phyloP scores from a whole-genome alignment of 2,797 vertebrate species.

The Eulemur coronatus region DNA sequence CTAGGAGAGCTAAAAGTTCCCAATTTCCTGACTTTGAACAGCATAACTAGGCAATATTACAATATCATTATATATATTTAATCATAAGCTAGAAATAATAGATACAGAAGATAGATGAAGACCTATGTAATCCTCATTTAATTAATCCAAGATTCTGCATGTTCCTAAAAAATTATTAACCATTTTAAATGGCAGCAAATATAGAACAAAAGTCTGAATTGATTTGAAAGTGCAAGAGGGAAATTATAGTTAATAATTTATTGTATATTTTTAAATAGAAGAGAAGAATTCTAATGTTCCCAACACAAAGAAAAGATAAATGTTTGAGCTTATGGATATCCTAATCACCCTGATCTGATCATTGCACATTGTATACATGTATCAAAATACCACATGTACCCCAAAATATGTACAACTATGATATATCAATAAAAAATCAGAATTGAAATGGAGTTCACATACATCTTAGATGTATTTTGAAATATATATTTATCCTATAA shows the following conservation, averaged over 20 bases:
- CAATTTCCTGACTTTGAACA: neutral
- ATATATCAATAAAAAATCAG: neutral
- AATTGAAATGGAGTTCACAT: constrained; percentile 24
- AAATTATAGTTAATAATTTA: neutral
- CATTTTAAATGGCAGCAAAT: constrained; percentile 17
- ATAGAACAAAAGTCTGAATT: neutral
- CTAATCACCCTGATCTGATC: neutral
- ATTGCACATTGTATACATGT: neutral
- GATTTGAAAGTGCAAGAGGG: neutral
- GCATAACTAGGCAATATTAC: neutral
- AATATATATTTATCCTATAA: neutral
- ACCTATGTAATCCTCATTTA: neutral
- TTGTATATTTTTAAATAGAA: neutral
- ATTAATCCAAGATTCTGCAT: neutral
- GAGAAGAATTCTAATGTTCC: neutral
- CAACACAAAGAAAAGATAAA: neutral
- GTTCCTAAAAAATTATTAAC: neutral
- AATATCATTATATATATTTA: neutral
- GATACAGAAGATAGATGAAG: neutral
- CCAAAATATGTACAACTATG: neutral
- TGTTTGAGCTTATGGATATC: neutral
- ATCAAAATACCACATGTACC: neutral
- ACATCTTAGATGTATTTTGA: neutral
- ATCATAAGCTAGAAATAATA: neutral
- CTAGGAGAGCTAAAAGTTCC: neutral